Percentiles rank a stretch among this genome's conserved stretches.
These are phyloP conservation scores for Drosophila cognata DNA, from an alignment of 2,888 invertebrate genomes.

Conservation along the genomic window DNA sequence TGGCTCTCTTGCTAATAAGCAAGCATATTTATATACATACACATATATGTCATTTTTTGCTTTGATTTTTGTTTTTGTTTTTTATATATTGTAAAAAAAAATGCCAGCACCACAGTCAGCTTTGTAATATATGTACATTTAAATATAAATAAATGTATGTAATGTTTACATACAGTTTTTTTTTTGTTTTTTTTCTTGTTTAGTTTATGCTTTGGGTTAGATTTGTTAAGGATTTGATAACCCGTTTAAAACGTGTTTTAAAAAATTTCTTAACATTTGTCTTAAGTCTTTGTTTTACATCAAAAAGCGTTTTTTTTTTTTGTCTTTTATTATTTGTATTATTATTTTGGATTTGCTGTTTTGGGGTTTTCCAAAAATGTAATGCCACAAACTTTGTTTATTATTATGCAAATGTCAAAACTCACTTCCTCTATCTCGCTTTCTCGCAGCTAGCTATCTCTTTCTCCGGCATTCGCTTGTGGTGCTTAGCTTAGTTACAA, in stretches of 20 bases:
- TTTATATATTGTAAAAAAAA: slow-evolving; percentile 16
- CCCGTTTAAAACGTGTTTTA: slow-evolving; percentile 57
- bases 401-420: slow-evolving; percentile 48
- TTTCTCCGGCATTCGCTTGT: slow-evolving; percentile 16
- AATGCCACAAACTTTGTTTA: slow-evolving; percentile 32
- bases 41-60: slow-evolving; percentile 17
- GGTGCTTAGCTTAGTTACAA: slow-evolving; percentile 25
- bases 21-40: slow-evolving; percentile 14
- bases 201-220: slow-evolving; percentile 7
- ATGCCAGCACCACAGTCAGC: slow-evolving; percentile 42
- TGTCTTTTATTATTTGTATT: slow-evolving; percentile 6
- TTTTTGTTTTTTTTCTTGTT: slow-evolving; percentile 18
- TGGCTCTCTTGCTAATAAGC: slow-evolving; percentile 30
- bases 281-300: slow-evolving; percentile 84
- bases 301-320: slow-evolving; percentile 79
- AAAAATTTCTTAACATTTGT: slow-evolving; percentile 55
- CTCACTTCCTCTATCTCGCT: background rate
- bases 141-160: slow-evolving; percentile 16
- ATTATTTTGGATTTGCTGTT: background rate
- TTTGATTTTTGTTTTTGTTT: background rate
- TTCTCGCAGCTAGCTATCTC: background rate
- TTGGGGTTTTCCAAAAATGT: slow-evolving; percentile 37
- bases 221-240: slow-evolving; percentile 30
- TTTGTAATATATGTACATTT: slow-evolving; percentile 52
- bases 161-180: slow-evolving; percentile 40